These are phyloP conservation scores for Maniola hyperantus DNA, from an alignment of 2,888 invertebrate species.

Conservation along the genomic window DNA sequence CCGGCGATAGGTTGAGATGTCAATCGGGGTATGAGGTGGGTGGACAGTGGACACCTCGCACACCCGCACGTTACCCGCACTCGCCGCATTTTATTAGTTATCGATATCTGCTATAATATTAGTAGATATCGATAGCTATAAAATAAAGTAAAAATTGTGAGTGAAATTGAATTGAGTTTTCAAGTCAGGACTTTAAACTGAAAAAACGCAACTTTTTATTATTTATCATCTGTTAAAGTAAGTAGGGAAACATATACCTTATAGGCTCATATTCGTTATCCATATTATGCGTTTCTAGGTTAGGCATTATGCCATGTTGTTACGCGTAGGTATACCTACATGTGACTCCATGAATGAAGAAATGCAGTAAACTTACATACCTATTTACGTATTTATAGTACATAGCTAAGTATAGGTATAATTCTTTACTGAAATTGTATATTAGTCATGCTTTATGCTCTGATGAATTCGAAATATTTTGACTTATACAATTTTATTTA, in stretches of 20 bases:
- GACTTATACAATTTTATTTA: slow-evolving; percentile 29
- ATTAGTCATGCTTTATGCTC: slow-evolving; percentile 45
- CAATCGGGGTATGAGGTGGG: too few species aligned
- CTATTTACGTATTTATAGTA: neutral
- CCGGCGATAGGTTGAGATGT: too few species aligned
- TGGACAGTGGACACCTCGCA: too few species aligned
- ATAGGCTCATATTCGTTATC: slow-evolving; percentile 6
- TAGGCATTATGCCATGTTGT: slow-evolving; percentile 37
- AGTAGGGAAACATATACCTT: neutral
- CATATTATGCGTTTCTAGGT: slow-evolving; percentile 33
- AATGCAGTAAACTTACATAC: slow-evolving; percentile 17
- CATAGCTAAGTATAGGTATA: neutral
- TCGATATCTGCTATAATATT: too few species aligned
- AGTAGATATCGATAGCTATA: too few species aligned
- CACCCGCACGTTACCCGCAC: too few species aligned
- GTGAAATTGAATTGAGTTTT: too few species aligned
- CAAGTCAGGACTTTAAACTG: too few species aligned
- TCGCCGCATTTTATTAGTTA: too few species aligned
- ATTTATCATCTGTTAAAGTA: too few species aligned
- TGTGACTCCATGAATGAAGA: slow-evolving; percentile 32
- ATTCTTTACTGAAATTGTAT: slow-evolving; percentile 33
- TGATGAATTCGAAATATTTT: slow-evolving; percentile 43
- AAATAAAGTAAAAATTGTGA: too few species aligned
- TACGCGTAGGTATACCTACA: slow-evolving; percentile 32
- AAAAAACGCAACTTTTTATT: too few species aligned